A percentile compares a stretch with the other conserved stretches of the same genome.
Conservation (phyloP, 2,888 invertebrate genomes). For the Charanyca ferruginea region DNA sequence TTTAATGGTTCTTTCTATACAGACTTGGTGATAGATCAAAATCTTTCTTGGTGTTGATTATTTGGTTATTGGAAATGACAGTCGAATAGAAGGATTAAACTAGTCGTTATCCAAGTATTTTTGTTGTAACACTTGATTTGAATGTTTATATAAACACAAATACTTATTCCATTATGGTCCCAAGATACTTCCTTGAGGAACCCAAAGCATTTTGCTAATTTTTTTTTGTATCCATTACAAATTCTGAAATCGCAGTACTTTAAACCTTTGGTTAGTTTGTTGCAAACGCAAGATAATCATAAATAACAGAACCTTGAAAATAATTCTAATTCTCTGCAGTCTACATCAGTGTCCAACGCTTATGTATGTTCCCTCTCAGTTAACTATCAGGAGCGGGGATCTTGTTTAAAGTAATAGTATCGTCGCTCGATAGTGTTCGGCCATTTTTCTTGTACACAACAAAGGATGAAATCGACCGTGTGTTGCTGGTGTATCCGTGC, state of each 20-base stretch:
- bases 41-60: constrained; percentile 20
- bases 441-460: constrained; percentile 86
- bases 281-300: constrained; percentile 7
- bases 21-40: constrained; percentile 14
- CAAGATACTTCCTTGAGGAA: constrained; percentile 21
- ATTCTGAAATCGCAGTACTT: background rate
- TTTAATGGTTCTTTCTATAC: constrained; percentile 36
- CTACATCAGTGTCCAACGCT: constrained; percentile 57
- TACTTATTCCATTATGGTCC: background rate
- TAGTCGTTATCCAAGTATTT: too few species aligned
- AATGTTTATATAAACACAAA: background rate
- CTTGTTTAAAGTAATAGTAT: constrained; percentile 83
- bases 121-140: background rate
- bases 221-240: background rate
- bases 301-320: constrained; percentile 21
- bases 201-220: background rate
- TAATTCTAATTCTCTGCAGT: constrained; percentile 41
- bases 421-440: constrained; percentile 79
- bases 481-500: constrained; percentile 71
- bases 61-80: constrained; percentile 11
- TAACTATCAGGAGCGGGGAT: constrained; percentile 73
- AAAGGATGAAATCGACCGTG: constrained; percentile 85
- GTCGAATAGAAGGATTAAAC: too few species aligned
- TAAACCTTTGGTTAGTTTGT: background rate
- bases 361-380: constrained; percentile 52